Evolutionary conservation across 2,888 invertebrate genomes (phyloP), one percentile per base, ranked within the genome.

Genomic region (Cataglyphis albicans): DNA sequence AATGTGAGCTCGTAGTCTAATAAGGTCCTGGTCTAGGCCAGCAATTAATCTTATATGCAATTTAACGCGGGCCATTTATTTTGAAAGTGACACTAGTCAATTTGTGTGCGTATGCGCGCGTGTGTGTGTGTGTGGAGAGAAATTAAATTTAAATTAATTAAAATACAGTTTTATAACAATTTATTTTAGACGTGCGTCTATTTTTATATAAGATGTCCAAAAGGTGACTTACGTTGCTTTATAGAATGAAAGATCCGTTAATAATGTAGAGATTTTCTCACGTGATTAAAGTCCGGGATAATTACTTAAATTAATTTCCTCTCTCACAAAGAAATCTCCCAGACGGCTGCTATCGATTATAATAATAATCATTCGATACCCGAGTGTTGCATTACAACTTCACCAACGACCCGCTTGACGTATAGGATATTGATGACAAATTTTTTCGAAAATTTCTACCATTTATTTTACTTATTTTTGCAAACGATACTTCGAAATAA

Each of bases 61-160:
- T 72, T 78, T 70, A 70, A 59, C 44, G 35, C 44, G n/a, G 25
- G 21, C 72, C 59, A 59, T 59, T 78, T 70, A 78, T 59, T 70
- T 70, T 32, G 21, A 72, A 78, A 78, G 32, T 78, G 32, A 44
- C 70, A 41, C 41, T 25, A 78, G 35, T 78, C 44, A 70, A 10
- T 70, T 78, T 29, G 44, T 1, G 25, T 1, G 25, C 1, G 25
- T 1, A 1, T 1, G 25, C 1, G 25, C 1, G 32, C 0, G 32
- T 6, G 32, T 32, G 32, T 32, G 32, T 32, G 3, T 32, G 32
- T 32, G 32, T 38, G 32, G 57, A 67, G 29, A 67, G 78, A 18
- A 18, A 52, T 78, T 59, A 78, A 78, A 70, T 59, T 61, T 78
- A 59, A 70, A 70, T 78, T 78, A 78, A 70, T 59, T 78, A 78